phyloP scores from a whole-genome alignment of 2,113 vertebrate genomes.

The Empidonax alnorum region DNA sequence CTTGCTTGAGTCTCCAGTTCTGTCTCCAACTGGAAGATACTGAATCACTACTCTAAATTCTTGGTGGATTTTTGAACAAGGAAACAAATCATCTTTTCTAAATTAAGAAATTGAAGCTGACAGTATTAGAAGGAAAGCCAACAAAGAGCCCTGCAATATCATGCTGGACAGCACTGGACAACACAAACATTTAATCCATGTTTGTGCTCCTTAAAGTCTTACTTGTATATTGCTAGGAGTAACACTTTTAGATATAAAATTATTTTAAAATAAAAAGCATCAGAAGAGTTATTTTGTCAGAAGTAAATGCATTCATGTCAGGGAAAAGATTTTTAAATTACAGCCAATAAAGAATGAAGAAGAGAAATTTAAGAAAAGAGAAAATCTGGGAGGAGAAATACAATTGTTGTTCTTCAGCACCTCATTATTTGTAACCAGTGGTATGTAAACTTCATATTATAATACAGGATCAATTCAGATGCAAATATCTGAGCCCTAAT shows the following conservation, averaged over 20 bases:
- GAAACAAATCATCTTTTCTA: not conserved
- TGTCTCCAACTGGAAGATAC: not conserved
- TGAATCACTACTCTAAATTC: not conserved
- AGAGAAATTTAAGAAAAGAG: conserved; percentile 2
- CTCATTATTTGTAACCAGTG: conserved; percentile 63
- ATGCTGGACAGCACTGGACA: not conserved
- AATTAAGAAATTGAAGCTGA: conserved; percentile 31
- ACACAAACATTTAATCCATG: not conserved
- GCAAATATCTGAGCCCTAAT: conserved; percentile 73
- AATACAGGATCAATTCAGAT: conserved; percentile 68
- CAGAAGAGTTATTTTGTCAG: conserved; percentile 1
- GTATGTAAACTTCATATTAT: conserved; percentile 59
- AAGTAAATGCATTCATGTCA: conserved; percentile 21
- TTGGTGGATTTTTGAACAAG: not conserved
- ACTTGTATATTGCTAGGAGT: not conserved
- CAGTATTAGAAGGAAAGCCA: not conserved
- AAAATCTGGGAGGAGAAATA: conserved; percentile 36
- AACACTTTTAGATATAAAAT: not conserved
- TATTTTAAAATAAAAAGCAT: not conserved
- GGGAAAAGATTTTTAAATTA: conserved; percentile 35
- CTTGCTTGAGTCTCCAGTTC: not conserved
- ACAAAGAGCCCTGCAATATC: not conserved
- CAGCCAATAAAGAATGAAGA: conserved; percentile 4
- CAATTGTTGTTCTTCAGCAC: not conserved
- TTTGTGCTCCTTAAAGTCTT: not conserved